Evolutionary conservation across 2,888 invertebrate species (phyloP).

Genomic region (Epistrophe eligans): DNA sequence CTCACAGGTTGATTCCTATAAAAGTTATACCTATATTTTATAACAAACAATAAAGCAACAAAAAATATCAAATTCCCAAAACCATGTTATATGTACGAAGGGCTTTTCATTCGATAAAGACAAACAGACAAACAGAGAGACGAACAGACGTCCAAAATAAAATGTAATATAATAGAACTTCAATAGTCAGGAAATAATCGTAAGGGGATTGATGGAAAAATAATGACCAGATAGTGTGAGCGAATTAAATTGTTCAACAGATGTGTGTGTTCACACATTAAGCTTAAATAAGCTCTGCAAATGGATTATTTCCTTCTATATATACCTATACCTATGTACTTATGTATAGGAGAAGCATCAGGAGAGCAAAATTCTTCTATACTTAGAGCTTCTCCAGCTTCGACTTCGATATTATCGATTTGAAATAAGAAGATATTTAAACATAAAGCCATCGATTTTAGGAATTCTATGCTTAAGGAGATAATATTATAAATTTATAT

Average conservation of each 20-base stretch:
- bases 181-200: background rate
- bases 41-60: background rate
- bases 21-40: background rate
- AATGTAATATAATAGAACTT: no score
- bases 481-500: conserved; percentile 12
- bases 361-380: background rate
- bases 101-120: background rate
- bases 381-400: background rate
- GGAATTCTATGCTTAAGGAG: background rate
- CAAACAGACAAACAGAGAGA: background rate
- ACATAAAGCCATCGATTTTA: conserved; percentile 32
- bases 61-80: conserved; percentile 1
- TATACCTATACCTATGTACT: no score
- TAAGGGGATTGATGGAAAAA: conserved; percentile 44
- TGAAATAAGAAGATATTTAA: conserved; percentile 33
- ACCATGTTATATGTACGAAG: background rate
- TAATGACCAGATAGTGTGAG: conserved; percentile 60
- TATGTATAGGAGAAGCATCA: background rate
- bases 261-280: conserved; percentile 55
- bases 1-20: background rate
- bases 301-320: conserved; percentile 22
- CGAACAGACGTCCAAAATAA: background rate
- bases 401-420: conserved; percentile 1
- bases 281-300: conserved; percentile 38
- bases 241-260: conserved; percentile 45